Conservation (phyloP, 2,888 invertebrate species). For the Coremacera marginata region DNA sequence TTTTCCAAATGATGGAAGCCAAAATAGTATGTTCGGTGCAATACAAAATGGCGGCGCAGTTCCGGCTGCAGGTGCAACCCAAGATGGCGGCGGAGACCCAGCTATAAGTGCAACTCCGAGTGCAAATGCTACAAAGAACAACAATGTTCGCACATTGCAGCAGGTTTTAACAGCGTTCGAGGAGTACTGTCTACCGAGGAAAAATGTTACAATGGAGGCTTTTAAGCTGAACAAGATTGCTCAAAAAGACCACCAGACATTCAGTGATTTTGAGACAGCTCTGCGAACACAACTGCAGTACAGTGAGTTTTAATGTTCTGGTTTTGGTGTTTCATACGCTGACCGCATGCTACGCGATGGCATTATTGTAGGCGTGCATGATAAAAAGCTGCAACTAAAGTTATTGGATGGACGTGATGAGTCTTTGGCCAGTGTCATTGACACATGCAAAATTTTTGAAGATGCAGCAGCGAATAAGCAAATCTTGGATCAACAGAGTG, state of each 20-base stretch:
- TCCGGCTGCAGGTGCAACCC: too few relatives aligned
- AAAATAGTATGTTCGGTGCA: neutral
- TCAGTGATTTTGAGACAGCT: slow-evolving; percentile 29
- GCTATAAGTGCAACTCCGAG: neutral
- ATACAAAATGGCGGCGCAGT: neutral
- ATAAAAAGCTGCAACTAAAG: too few relatives aligned
- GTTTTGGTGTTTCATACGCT: too few relatives aligned
- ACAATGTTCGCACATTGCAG: neutral
- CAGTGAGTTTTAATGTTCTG: slow-evolving; percentile 4
- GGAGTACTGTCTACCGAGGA: slow-evolving; percentile 24
- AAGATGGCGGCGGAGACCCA: neutral
- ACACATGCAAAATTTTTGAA: too few relatives aligned
- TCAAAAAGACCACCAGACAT: slow-evolving; percentile 26
- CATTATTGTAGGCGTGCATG: too few relatives aligned
- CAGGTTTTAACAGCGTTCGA: slow-evolving; percentile 15
- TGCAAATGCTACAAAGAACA: neutral
- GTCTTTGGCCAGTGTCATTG: too few relatives aligned
- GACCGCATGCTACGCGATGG: too few relatives aligned
- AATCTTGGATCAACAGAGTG: too few relatives aligned
- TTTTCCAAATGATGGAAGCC: neutral
- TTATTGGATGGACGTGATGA: too few relatives aligned
- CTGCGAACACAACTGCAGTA: slow-evolving; percentile 28
- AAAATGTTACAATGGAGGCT: slow-evolving; percentile 16
- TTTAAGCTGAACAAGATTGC: slow-evolving; percentile 28
- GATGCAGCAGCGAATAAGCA: too few relatives aligned